phyloP scores from a whole-genome alignment of 2,113 vertebrate species.

The Oncorhynchus mykiss region DNA sequence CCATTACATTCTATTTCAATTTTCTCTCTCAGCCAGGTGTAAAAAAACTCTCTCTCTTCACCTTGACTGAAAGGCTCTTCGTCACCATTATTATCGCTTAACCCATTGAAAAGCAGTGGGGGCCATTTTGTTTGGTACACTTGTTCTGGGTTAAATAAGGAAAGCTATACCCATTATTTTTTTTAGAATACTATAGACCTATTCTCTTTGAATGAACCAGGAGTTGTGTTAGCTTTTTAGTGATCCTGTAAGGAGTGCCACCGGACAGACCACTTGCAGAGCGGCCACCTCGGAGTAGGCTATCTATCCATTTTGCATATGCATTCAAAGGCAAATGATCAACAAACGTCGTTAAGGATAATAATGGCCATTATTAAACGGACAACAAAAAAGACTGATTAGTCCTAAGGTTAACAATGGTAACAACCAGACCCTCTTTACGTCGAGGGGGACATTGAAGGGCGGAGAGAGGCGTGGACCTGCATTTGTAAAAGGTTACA shows the following conservation, averaged over 20 bases:
- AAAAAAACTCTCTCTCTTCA: neutral
- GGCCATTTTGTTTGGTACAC: conserved; percentile 49
- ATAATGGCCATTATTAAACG: conserved; percentile 24
- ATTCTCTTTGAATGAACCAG: conserved; percentile 5
- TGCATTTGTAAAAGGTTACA: conserved; percentile 57
- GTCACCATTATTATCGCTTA: conserved; percentile 21
- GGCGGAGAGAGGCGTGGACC: conserved; percentile 28
- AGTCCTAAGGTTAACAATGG: conserved; percentile 30
- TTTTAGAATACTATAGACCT: neutral
- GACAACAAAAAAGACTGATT: conserved; percentile 53
- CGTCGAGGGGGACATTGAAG: conserved; percentile 25
- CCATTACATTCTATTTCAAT: too few relatives aligned
- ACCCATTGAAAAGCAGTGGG: neutral
- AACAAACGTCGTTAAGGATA: conserved; percentile 45
- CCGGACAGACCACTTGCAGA: neutral
- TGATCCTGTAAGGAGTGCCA: neutral
- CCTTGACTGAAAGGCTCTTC: conserved; percentile 17
- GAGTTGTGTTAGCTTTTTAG: conserved; percentile 9
- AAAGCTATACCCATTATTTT: neutral
- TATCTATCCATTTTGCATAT: conserved; percentile 27
- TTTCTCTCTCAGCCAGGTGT: neutral
- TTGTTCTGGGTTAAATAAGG: conserved; percentile 16
- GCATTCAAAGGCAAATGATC: conserved; percentile 48
- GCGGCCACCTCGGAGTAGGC: conserved; percentile 1
- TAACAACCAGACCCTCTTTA: conserved; percentile 19